Percentiles rank a stretch among this genome's conserved stretches.
These are phyloP conservation scores for Engraulis encrasicolus DNA, from an alignment of 2,113 vertebrate genomes.

Conservation along the genomic window DNA sequence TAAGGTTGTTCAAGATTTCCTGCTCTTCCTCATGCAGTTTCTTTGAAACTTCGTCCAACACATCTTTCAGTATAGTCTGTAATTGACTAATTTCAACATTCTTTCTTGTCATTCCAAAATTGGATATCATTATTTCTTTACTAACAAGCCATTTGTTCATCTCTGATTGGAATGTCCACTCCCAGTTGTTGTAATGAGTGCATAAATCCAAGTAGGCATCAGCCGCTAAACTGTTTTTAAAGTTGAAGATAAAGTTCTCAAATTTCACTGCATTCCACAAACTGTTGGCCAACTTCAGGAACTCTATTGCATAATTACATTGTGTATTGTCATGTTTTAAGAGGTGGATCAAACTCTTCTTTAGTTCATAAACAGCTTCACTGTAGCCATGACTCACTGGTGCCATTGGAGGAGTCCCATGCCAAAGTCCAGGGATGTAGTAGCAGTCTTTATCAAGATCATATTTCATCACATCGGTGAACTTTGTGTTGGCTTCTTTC, in stretches of 20 bases:
- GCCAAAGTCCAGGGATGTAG: too few relatives aligned
- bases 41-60: neutral
- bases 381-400: neutral
- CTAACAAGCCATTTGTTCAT: neutral
- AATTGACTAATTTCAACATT: neutral
- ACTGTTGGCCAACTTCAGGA: neutral
- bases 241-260: too few relatives aligned
- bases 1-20: slow-evolving; percentile 33
- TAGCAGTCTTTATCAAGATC: too few relatives aligned
- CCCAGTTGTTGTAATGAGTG: too few relatives aligned
- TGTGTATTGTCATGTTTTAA: neutral
- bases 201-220: slow-evolving; percentile 53
- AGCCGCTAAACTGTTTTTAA: slow-evolving; percentile 40
- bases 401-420: too few relatives aligned
- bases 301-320: neutral
- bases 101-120: too few relatives aligned
- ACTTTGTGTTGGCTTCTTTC: too few relatives aligned
- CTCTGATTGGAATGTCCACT: too few relatives aligned
- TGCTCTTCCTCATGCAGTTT: neutral
- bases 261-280: neutral
- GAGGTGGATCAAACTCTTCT: neutral
- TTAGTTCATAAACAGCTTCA: neutral
- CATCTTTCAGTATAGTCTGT: neutral
- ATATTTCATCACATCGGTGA: too few relatives aligned
- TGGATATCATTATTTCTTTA: neutral